phyloP scores from a whole-genome alignment of 2,113 vertebrate species.

The Nothocercus julius region DNA sequence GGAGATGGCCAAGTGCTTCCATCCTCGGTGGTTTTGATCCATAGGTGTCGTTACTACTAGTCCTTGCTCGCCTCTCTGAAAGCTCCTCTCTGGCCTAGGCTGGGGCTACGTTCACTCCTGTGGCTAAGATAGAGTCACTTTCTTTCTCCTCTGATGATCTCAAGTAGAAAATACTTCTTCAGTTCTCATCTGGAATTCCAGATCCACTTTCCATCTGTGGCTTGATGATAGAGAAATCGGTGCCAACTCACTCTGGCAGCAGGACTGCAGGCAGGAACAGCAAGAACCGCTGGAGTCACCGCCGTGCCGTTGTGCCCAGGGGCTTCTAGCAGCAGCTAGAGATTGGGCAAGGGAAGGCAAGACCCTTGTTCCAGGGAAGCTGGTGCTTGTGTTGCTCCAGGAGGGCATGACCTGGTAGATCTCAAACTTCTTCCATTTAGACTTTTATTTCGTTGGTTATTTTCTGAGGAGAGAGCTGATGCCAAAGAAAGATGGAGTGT shows the following conservation, averaged over 20 bases:
- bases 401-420: not conserved
- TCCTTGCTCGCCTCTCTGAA: not conserved
- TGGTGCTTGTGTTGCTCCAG: fast-evolving
- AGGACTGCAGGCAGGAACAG: not conserved
- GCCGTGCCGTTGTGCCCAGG: not conserved
- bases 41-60: not conserved
- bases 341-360: not conserved
- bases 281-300: not conserved
- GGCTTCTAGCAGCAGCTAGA: not conserved
- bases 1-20: not conserved
- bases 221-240: not conserved
- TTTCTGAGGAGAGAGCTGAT: constrained; percentile 6
- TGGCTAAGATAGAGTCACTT: fast-evolving
- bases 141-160: not conserved
- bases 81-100: not conserved
- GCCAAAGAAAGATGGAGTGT: not conserved
- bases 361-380: fast-evolving
- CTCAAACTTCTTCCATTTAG: not conserved
- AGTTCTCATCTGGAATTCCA: not conserved
- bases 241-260: not conserved
- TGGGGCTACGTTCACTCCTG: fast-evolving
- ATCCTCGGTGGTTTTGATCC: not conserved
- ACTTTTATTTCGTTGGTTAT: not conserved
- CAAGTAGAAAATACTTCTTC: not conserved
- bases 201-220: fast-evolving